Percentiles rank a stretch among this genome's conserved stretches.
phyloP scores from a whole-genome alignment of 2,888 invertebrate species.

The Agonopterix subpropinquella region DNA sequence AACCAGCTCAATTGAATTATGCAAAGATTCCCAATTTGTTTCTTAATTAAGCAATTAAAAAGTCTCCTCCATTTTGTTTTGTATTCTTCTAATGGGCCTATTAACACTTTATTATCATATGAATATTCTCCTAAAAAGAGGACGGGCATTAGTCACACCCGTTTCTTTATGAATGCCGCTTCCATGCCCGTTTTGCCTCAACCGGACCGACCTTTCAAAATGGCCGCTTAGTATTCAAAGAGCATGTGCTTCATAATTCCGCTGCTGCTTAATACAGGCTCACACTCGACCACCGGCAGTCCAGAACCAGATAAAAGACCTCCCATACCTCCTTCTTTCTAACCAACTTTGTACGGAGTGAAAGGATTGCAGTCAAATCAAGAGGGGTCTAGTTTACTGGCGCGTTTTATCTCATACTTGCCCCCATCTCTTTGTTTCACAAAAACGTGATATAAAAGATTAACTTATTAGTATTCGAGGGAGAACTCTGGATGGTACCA shows the following conservation, averaged over 20 bases:
- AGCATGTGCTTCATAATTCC: conserved; percentile 69
- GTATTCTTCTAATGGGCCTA: conserved; percentile 1
- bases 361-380: conserved; percentile 16
- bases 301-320: conserved; percentile 32
- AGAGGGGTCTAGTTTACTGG: conserved; percentile 36
- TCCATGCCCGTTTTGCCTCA: conserved; percentile 25
- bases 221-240: conserved; percentile 64
- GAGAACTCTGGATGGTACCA: conserved; percentile 44
- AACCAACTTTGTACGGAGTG: conserved; percentile 16
- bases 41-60: conserved; percentile 9
- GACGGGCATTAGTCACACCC: conserved; percentile 41
- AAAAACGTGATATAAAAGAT: conserved; percentile 72
- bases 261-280: conserved; percentile 64
- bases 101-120: conserved; percentile 44
- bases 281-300: conserved; percentile 53
- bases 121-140: conserved; percentile 28
- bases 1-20: too few relatives aligned
- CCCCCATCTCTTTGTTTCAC: conserved; percentile 70
- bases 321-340: conserved; percentile 20
- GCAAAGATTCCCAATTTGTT: background rate
- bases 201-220: conserved; percentile 47
- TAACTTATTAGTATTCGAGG: conserved; percentile 72
- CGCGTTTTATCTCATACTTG: conserved; percentile 55
- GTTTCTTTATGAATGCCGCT: conserved; percentile 39
- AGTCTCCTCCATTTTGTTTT: conserved; percentile 6